Percentiles rank a stretch among this genome's conserved stretches.
phyloP scores from a whole-genome alignment of 1,140 invertebrate species.

The Camponotus pennsylvanicus region DNA sequence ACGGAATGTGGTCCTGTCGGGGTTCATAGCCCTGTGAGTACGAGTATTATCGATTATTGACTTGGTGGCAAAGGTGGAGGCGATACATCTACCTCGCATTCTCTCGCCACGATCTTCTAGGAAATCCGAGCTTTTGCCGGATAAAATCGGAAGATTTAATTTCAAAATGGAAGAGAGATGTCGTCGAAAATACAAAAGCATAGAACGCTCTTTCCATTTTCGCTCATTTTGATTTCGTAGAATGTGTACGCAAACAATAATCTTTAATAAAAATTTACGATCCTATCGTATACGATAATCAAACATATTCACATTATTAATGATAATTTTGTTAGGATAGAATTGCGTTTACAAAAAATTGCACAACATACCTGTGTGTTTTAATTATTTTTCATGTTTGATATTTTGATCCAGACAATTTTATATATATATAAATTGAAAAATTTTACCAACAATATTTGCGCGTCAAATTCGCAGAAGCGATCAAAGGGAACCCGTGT shows the following conservation, averaged over 20 bases:
- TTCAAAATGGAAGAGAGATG: conserved; percentile 58
- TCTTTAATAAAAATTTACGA: background rate
- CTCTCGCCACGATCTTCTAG: conserved; percentile 69
- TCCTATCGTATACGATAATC: background rate
- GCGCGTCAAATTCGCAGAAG: conserved; percentile 16
- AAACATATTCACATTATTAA: background rate
- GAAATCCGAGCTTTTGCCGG: conserved; percentile 75
- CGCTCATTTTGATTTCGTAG: background rate
- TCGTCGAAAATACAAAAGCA: conserved; percentile 14
- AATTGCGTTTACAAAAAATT: background rate
- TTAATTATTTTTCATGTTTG: conserved; percentile 25
- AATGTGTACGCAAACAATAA: background rate
- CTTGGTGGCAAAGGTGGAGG: conserved; percentile 62
- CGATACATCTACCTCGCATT: conserved; percentile 56
- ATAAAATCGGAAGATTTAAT: conserved; percentile 77
- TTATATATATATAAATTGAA: background rate
- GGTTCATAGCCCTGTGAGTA: conserved; percentile 64
- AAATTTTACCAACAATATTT: conserved; percentile 1
- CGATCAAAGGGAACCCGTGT: conserved; percentile 8
- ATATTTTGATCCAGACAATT: background rate
- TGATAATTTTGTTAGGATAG: background rate
- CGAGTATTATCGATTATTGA: conserved; percentile 83
- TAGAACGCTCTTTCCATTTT: background rate
- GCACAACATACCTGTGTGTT: background rate
- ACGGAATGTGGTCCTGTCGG: conserved; percentile 58